These are phyloP conservation scores for Anolis sagrei DNA, from an alignment of 2,113 vertebrate species.

Conservation along the genomic window DNA sequence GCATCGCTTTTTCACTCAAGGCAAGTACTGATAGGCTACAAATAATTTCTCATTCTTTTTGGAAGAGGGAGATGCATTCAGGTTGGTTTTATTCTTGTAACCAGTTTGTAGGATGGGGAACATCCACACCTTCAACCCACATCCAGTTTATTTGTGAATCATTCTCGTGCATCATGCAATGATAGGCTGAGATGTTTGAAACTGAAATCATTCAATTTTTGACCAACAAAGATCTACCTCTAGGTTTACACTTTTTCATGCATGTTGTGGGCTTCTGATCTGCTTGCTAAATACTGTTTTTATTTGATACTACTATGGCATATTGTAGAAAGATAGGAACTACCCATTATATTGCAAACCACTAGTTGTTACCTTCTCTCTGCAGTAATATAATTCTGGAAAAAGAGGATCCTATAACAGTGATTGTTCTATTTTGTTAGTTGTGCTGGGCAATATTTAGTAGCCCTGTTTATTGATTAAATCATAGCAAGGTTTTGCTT, in stretches of 20 bases:
- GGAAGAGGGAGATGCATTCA: background rate
- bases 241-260: conserved; percentile 24
- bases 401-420: background rate
- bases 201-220: background rate
- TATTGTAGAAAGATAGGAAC: conserved; percentile 29
- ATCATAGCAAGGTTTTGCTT: background rate
- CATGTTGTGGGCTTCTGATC: background rate
- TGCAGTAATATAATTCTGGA: background rate
- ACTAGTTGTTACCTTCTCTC: background rate
- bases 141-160: background rate
- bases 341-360: background rate
- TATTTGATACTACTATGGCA: conserved; percentile 44
- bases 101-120: background rate
- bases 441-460: background rate
- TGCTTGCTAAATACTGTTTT: conserved; percentile 20
- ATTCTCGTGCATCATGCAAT: background rate
- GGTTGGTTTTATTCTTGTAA: background rate
- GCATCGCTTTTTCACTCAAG: no score
- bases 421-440: background rate
- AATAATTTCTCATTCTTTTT: no score
- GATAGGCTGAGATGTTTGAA: no score
- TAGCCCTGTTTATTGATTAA: conserved; percentile 27
- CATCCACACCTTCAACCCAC: background rate
- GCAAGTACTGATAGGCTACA: no score
- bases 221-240: background rate